phyloP scores from a whole-genome alignment of 2,888 invertebrate species.

The Lagria hirta region DNA sequence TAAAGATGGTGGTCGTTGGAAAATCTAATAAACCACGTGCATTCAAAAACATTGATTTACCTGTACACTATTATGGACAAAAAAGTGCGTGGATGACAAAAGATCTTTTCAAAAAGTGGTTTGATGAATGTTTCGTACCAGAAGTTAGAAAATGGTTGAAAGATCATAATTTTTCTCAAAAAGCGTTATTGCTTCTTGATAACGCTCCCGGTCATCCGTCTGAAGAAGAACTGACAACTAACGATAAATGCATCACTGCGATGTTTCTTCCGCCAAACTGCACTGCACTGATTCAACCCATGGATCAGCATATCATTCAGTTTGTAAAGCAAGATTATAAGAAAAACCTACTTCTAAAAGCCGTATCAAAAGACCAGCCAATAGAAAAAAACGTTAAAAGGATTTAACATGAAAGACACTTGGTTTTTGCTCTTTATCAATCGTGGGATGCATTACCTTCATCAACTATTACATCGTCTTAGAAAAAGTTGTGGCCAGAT shows the following conservation, averaged over 20 bases:
- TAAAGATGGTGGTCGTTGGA: slow-evolving; percentile 5
- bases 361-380: slow-evolving; percentile 18
- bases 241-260: slow-evolving; percentile 37
- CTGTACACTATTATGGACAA: slow-evolving; percentile 3
- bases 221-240: slow-evolving; percentile 36
- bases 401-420: no score
- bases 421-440: slow-evolving; percentile 27
- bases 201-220: slow-evolving; percentile 37
- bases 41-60: slow-evolving; percentile 8
- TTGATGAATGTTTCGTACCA: slow-evolving; percentile 36
- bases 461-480: slow-evolving; percentile 40
- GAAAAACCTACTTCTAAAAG: slow-evolving; percentile 19
- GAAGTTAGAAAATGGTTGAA: slow-evolving; percentile 36
- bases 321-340: slow-evolving; percentile 34
- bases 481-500: slow-evolving; percentile 35
- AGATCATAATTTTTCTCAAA: slow-evolving; percentile 31
- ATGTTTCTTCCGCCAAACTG: slow-evolving; percentile 40
- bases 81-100: slow-evolving; percentile 5
- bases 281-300: slow-evolving; percentile 41
- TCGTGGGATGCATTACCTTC: slow-evolving; percentile 37
- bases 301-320: slow-evolving; percentile 42
- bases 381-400: no score
- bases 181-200: slow-evolving; percentile 39
- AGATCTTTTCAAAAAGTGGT: slow-evolving; percentile 4
- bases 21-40: slow-evolving; percentile 5